Evolutionary conservation across 2,113 vertebrate species (phyloP), one percentile per base, ranked within the genome.

Genomic region (Pleuronectes platessa): DNA sequence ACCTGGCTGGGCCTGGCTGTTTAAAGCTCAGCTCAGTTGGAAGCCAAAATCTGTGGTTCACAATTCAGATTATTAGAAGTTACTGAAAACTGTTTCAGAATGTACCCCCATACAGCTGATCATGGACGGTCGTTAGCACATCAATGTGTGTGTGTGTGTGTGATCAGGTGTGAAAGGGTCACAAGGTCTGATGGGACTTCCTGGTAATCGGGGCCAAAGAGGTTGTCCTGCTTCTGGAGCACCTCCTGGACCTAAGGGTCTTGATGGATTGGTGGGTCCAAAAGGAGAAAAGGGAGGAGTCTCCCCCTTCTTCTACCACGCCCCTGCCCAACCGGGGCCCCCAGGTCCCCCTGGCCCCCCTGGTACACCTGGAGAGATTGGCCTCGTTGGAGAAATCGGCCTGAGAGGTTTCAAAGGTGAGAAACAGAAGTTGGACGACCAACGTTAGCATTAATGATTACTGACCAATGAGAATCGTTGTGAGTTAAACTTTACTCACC

Each of bases 271-370:
- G 2, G 2, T 10, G 2, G 91, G 91, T 74, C 70, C 24, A 24
- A 92, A 92, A 40, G 91, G 91, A 21, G 85, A 90, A 51, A n/a
- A 13, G 5, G 91, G 91, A 17, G 58, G 45, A 10, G 76, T 86
- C 2, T 24, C 47, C 4, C 18, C 62, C 2, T 77, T 59, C n/a
- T 40, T 42, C 0, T 0, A 11, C 10, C 47, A 63, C 17, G 17
- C 31, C 0, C n/a, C 64, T 0, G 0, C 74, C 0, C 35, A 21
- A 9, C 12, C 0, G 3, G 91, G 88, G 0, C 53, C 23, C 9
- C 15, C 4, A 15, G 91, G 89, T 23, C 45, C 35, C 2, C 35
- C 40, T 2, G 90, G 89, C 8, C 13, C 17, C 2, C 49, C 31
- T 0, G 90, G 91, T 10, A 10, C 2, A 1, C 2, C 17, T 10